phyloP scores from a whole-genome alignment of 2,888 invertebrate genomes.

The Hypsopygia costalis region DNA sequence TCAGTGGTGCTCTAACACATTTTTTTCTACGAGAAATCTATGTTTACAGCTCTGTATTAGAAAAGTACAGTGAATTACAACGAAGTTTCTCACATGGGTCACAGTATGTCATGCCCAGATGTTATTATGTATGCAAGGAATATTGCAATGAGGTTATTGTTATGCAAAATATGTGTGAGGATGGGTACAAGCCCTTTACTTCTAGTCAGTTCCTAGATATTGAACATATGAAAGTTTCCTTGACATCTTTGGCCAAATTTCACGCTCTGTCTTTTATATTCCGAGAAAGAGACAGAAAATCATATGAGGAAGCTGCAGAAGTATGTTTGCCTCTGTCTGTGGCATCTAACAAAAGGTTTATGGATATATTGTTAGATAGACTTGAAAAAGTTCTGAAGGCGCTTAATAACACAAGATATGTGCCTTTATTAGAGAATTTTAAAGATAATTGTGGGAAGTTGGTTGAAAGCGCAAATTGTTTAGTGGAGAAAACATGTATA shows the following conservation, averaged over 20 bases:
- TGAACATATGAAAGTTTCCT: conserved; percentile 45
- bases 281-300: conserved; percentile 27
- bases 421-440: conserved; percentile 36
- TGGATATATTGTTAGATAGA: conserved; percentile 54
- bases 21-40: conserved; percentile 62
- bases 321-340: conserved; percentile 52
- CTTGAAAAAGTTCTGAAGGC: conserved; percentile 48
- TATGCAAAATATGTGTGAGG: conserved; percentile 52
- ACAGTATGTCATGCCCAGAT: conserved; percentile 42
- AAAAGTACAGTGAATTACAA: conserved; percentile 41
- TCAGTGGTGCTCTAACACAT: conserved; percentile 59
- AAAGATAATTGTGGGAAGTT: conserved; percentile 36
- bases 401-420: conserved; percentile 44
- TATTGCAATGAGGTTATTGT: conserved; percentile 58
- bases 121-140: conserved; percentile 47
- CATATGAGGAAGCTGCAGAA: conserved; percentile 37
- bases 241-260: conserved; percentile 52
- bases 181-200: conserved; percentile 46
- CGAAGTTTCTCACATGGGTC: conserved; percentile 15
- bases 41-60: conserved; percentile 48
- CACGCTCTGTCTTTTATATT: conserved; percentile 62
- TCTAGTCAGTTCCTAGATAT: conserved; percentile 45
- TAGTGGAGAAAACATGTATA: conserved; percentile 42
- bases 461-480: conserved; percentile 32
- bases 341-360: conserved; percentile 45